Conservation (phyloP, 1,140 invertebrate species). For the Ephestia elutella region DNA sequence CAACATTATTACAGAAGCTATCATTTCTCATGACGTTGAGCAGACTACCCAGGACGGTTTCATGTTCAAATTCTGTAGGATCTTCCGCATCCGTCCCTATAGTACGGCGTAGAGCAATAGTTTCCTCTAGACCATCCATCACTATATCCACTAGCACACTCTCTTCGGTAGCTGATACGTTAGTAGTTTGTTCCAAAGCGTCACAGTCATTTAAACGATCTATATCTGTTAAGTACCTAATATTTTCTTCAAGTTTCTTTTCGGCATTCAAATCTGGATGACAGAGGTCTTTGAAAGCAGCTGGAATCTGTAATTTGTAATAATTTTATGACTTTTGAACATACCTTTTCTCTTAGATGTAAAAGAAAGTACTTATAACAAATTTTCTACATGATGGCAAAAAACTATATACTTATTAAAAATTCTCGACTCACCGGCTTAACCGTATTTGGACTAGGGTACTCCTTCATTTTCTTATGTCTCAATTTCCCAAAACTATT, state of each 20-base stretch:
- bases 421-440: background rate
- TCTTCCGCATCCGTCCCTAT: conserved; percentile 39
- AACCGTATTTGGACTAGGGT: background rate
- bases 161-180: conserved; percentile 41
- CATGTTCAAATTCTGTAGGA: conserved; percentile 24
- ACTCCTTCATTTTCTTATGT: conserved; percentile 20
- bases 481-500: conserved; percentile 19
- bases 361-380: too few species aligned
- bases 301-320: conserved; percentile 55
- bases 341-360: too few species aligned
- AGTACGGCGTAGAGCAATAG: conserved; percentile 39
- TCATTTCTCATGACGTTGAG: conserved; percentile 37
- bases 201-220: background rate
- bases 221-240: background rate
- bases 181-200: background rate
- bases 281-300: conserved; percentile 44
- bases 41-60: conserved; percentile 25
- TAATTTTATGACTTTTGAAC: too few species aligned
- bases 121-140: conserved; percentile 41
- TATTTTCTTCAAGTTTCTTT: conserved; percentile 1
- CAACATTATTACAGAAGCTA: conserved; percentile 21
- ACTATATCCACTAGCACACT: conserved; percentile 45
- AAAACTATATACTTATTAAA: background rate
- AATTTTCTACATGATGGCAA: too few species aligned
- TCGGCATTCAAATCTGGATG: conserved; percentile 19